Evolutionary conservation across 53 echinoderm and acorn worm species (phyloP).

Genomic region (Henricia sp.): DNA sequence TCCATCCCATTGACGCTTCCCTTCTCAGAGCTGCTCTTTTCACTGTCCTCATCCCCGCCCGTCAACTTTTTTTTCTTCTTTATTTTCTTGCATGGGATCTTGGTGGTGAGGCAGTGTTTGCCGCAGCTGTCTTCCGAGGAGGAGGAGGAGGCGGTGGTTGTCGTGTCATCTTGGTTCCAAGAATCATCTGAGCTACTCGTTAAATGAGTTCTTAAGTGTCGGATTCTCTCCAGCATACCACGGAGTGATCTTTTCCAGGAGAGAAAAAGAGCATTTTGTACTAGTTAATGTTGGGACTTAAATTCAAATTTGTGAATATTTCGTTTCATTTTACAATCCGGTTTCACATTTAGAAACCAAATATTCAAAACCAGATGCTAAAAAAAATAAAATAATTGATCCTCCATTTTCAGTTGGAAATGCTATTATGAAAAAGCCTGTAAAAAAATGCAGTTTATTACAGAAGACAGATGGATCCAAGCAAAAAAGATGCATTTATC

Average conservation of each 20-base stretch:
- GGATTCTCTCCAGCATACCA: slow-evolving; percentile 37
- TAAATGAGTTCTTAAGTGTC: slow-evolving; percentile 21
- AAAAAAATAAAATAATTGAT: background rate
- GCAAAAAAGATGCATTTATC: no score
- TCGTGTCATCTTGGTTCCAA: slow-evolving; percentile 40
- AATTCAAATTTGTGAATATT: background rate
- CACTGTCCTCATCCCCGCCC: slow-evolving; percentile 9
- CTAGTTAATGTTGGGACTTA: no score
- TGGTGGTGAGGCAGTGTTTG: slow-evolving; percentile 3
- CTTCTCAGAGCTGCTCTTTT: slow-evolving; percentile 11
- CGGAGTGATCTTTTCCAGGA: slow-evolving; percentile 26
- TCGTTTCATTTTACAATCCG: background rate
- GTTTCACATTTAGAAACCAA: no score
- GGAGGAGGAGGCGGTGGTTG: no score
- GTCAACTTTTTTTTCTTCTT: slow-evolving; percentile 23
- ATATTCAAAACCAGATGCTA: no score
- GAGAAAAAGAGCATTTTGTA: no score
- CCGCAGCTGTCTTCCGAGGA: slow-evolving; percentile 34
- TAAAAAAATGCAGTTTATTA: no score
- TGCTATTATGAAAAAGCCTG: no score
- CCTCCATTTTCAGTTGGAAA: background rate
- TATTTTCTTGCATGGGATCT: slow-evolving; percentile 39
- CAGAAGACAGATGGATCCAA: no score
- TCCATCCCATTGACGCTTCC: slow-evolving; percentile 10
- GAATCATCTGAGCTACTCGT: slow-evolving; percentile 40